Percentiles rank a stretch among this genome's conserved stretches.
phyloP scores from a whole-genome alignment of 2,113 vertebrate genomes.

The Hippopotamus amphibius region DNA sequence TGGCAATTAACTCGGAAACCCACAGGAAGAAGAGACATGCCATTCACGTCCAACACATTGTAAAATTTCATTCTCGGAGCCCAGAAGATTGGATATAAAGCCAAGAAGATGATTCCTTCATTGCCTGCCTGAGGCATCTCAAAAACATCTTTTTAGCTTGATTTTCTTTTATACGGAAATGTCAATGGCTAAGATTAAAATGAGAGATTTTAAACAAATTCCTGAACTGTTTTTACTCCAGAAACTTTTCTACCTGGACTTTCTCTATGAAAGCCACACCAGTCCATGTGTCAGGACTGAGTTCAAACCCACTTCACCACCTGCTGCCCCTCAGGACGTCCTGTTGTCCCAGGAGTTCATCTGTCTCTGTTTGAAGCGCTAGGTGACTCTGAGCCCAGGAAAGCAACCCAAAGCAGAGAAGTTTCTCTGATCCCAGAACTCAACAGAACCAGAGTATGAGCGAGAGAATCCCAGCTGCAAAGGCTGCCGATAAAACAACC shows the following conservation, averaged over 20 bases:
- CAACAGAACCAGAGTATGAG: not conserved
- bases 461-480: not conserved
- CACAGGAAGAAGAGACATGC: not conserved
- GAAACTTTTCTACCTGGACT: not conserved
- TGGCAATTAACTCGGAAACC: not conserved
- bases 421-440: not conserved
- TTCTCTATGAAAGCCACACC: rapidly evolving
- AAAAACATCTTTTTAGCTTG: not conserved
- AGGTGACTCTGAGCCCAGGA: not conserved
- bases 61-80: not conserved
- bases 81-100: rapidly evolving
- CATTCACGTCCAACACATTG: rapidly evolving
- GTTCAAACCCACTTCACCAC: rapidly evolving
- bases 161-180: not conserved
- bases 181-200: not conserved
- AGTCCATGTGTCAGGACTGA: rapidly evolving
- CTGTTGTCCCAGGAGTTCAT: not conserved
- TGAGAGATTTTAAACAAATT: not conserved
- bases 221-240: not conserved
- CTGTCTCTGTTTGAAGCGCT: too few relatives aligned
- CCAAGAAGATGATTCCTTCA: rapidly evolving
- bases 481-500: not conserved
- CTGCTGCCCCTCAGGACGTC: rapidly evolving
- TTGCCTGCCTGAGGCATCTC: not conserved
- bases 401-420: not conserved